A percentile compares a stretch with the other conserved stretches of the same genome.
These are phyloP conservation scores for Danaus chrysippus DNA, from an alignment of 2,888 invertebrate species.

Conservation along the genomic window DNA sequence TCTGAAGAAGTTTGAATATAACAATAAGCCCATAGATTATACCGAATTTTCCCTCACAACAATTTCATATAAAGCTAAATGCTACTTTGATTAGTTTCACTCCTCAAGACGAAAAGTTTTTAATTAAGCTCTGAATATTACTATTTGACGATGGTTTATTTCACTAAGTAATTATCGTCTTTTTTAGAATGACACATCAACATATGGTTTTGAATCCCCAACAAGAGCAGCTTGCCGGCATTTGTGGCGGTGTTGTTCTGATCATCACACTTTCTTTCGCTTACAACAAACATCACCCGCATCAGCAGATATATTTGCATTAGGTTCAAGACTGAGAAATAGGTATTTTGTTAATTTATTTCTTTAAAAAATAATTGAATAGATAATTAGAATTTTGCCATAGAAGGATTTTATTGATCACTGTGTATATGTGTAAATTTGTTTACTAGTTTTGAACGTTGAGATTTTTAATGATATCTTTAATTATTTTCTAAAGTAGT, in stretches of 20 bases:
- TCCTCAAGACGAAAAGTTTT: constrained; percentile 21
- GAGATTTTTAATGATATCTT: constrained; percentile 6
- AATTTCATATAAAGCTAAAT: constrained; percentile 12
- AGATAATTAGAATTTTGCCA: too few relatives aligned
- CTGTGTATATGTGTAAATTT: not conserved
- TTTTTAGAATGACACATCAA: constrained; percentile 92
- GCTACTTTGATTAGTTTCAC: constrained; percentile 27
- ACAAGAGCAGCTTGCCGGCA: constrained; percentile 96
- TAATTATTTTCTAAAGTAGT: constrained; percentile 57
- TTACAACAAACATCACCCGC: constrained; percentile 89
- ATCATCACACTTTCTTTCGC: constrained; percentile 96
- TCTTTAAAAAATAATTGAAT: too few relatives aligned
- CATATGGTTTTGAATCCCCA: constrained; percentile 97
- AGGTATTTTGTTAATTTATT: constrained; percentile 70
- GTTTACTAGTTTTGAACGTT: not conserved
- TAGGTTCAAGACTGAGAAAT: constrained; percentile 89
- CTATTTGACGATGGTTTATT: constrained; percentile 1
- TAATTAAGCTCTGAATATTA: constrained; percentile 3
- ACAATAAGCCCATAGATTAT: constrained; percentile 4
- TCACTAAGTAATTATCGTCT: not conserved
- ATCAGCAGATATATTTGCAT: constrained; percentile 86
- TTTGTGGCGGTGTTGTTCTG: constrained; percentile 97
- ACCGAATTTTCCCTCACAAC: constrained; percentile 3
- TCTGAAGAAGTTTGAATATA: not conserved
- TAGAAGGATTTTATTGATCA: too few relatives aligned